phyloP scores from a whole-genome alignment of 2,888 invertebrate species.

The Auanema sp. region DNA sequence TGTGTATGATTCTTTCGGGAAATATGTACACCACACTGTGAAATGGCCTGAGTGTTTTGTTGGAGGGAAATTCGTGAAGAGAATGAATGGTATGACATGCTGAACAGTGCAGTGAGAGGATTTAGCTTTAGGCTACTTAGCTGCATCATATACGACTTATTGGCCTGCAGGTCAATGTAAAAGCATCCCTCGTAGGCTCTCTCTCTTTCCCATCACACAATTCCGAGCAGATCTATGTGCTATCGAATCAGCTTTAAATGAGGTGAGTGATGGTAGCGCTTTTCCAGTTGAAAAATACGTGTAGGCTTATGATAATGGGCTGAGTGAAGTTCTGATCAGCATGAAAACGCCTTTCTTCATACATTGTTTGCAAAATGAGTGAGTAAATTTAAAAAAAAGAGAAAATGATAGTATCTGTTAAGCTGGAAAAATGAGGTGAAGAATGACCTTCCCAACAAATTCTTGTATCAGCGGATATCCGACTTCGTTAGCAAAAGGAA shows the following conservation, averaged over 20 bases:
- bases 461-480: slow-evolving; percentile 12
- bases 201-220: slow-evolving; percentile 35
- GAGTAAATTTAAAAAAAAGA: not conserved
- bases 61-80: not conserved
- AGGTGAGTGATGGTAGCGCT: slow-evolving; percentile 11
- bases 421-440: slow-evolving; percentile 8
- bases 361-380: slow-evolving; percentile 8
- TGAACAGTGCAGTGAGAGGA: not conserved
- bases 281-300: not conserved
- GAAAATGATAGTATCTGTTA: not conserved
- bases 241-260: slow-evolving; percentile 40
- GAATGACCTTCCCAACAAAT: slow-evolving; percentile 7
- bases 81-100: not conserved
- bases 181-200: slow-evolving; percentile 24
- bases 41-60: not conserved
- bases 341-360: slow-evolving; percentile 5
- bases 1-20: too few species aligned
- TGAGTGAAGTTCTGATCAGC: not conserved
- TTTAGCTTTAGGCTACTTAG: slow-evolving; percentile 19
- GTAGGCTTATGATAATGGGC: not conserved
- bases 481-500: not conserved
- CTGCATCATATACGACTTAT: slow-evolving; percentile 25
- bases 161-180: slow-evolving; percentile 24
- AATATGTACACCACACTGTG: not conserved
- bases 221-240: slow-evolving; percentile 45